phyloP scores from a whole-genome alignment of 2,113 vertebrate species.

The Sprattus sprattus region DNA sequence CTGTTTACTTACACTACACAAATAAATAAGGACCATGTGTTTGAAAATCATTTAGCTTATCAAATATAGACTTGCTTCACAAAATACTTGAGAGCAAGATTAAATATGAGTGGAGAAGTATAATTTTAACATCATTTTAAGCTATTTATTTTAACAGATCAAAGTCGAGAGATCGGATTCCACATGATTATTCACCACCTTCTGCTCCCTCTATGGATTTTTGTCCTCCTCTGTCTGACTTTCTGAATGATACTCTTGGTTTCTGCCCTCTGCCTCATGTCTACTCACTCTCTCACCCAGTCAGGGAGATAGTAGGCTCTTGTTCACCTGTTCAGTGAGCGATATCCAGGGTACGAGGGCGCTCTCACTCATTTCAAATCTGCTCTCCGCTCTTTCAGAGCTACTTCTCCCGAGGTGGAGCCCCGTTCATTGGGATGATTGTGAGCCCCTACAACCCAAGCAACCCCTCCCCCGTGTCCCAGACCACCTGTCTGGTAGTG shows the following conservation, averaged over 20 bases:
- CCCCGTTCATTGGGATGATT: conserved; percentile 97
- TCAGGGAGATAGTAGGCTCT: not conserved
- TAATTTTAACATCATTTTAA: not conserved
- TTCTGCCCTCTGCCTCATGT: conserved; percentile 18
- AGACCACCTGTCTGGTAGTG: conserved; percentile 91
- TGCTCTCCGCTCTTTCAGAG: conserved; percentile 69
- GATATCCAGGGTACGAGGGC: not conserved
- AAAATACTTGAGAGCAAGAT: not conserved
- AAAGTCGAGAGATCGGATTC: not conserved
- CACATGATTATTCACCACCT: not conserved
- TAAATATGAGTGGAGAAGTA: not conserved
- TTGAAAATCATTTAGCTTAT: not conserved
- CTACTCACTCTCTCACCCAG: not conserved
- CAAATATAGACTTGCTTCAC: conserved; percentile 2
- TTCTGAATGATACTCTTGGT: not conserved
- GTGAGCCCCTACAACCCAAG: conserved; percentile 92
- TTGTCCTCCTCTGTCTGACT: not conserved
- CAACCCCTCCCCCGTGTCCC: conserved; percentile 89
- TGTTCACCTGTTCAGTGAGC: not conserved
- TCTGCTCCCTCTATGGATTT: not conserved
- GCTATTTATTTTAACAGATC: not conserved
- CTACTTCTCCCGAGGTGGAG: conserved; percentile 95
- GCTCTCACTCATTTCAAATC: not conserved
- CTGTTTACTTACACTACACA: no score
- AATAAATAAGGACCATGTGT: no score